Evolutionary conservation across 2,113 vertebrate genomes (phyloP), one percentile per base, ranked within the genome.

Genomic region (Gulo gulo): DNA sequence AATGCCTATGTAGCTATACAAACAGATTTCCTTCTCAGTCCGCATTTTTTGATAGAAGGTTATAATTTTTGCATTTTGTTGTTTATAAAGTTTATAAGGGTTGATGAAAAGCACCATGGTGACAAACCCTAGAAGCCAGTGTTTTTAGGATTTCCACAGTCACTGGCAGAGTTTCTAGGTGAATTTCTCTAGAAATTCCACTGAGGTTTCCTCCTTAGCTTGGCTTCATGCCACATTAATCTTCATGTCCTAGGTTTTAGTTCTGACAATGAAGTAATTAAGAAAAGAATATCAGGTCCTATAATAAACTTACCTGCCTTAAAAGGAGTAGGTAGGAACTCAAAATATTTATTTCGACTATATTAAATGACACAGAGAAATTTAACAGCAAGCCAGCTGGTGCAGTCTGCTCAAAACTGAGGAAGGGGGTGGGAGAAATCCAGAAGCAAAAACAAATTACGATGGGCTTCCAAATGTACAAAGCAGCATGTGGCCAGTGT

Each of bases 41-140:
- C 20, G 71, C 63, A 6, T 23, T 73, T 90, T 95, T 79, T 86
- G 23, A 91, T 29, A 59, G 36, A 95, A 16, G n/a, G 31, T 96
- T 34, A 76, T 79, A 88, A 59, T 76, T 96, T 97, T 96, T 95
- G 18, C 42, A 91, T 63, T 95, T 93, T 90, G 39, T 85, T 94
- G 34, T 69, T 94, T 59, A 4, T 92, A 95, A 78, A 50, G 34
- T 69, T 94, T 59, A 3, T 92, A 95, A 73, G 63, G 55, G 31
- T 83, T 96, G 67, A 88, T 80, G 59, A 93, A 96, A 97, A 91
- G 85, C 59, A 96, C n/a, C 18, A 39, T 73, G 89, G 36, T 94
- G 82, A 80, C 11, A 83, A 82, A 16, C 55, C 45, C 83, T 92
- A 69, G 36, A 95, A 81, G 45, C 26, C 67, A 81, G 20, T 31